Evolutionary conservation across 1,140 invertebrate genomes (phyloP).

Genomic region (Atta texana): DNA sequence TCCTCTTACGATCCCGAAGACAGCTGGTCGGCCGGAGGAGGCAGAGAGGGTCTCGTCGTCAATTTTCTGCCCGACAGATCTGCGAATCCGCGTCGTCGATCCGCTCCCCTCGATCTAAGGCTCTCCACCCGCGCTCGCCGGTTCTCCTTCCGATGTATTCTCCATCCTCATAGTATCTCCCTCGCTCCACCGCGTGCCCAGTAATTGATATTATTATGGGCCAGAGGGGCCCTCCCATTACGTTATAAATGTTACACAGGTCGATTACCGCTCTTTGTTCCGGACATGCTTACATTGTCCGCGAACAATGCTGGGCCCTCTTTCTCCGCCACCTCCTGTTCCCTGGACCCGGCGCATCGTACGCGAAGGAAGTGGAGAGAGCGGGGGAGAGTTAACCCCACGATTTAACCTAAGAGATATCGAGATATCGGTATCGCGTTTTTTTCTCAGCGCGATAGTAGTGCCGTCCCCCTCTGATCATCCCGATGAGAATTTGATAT

Average conservation of each 20-base stretch:
- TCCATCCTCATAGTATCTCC: conserved; percentile 40
- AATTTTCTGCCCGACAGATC: conserved; percentile 81
- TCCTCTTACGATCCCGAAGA: conserved; percentile 68
- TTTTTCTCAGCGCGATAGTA: neutral
- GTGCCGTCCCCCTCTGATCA: neutral
- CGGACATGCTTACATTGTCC: conserved; percentile 77
- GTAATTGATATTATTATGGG: conserved; percentile 83
- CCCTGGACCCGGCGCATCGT: conserved; percentile 56
- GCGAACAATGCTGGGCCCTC: conserved; percentile 75
- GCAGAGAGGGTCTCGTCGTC: conserved; percentile 65
- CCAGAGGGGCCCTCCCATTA: conserved; percentile 79
- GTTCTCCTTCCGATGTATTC: conserved; percentile 4
- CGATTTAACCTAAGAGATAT: conserved; percentile 72
- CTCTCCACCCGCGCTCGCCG: conserved; percentile 47
- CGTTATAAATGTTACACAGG: conserved; percentile 82
- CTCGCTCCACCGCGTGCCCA: conserved; percentile 57
- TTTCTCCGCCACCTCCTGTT: conserved; percentile 67
- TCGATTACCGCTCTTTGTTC: conserved; percentile 80
- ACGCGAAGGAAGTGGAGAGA: conserved; percentile 56
- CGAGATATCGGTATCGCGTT: conserved; percentile 60
- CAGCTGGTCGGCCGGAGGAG: conserved; percentile 73
- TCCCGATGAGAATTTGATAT: conserved; percentile 40
- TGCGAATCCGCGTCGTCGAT: conserved; percentile 78
- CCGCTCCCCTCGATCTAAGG: conserved; percentile 64
- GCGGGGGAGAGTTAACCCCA: conserved; percentile 66